These are phyloP conservation scores for Bombus cullumanus DNA, from an alignment of 1,140 invertebrate genomes.

Conservation along the genomic window DNA sequence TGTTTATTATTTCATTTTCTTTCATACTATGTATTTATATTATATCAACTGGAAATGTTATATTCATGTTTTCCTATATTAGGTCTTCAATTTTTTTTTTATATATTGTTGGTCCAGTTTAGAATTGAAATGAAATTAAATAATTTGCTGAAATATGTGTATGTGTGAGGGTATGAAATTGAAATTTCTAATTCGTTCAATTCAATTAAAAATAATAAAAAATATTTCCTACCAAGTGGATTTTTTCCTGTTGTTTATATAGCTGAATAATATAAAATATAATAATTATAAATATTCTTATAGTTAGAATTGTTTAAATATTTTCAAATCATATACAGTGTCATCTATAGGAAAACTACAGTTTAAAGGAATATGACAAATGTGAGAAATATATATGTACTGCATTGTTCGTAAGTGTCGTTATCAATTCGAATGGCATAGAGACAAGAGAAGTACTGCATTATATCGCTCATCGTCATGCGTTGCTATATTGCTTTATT, in stretches of 20 bases:
- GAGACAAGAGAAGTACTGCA: no score
- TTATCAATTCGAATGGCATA: no score
- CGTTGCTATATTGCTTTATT: no score
- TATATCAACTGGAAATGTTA: background rate
- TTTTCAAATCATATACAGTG: conserved; percentile 18
- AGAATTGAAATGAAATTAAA: background rate
- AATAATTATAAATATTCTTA: background rate
- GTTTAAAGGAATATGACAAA: background rate
- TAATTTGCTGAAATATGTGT: background rate
- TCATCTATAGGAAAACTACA: conserved; percentile 36
- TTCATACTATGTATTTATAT: background rate
- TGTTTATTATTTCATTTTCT: background rate
- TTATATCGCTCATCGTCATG: no score
- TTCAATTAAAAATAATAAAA: background rate
- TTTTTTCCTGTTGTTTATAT: background rate
- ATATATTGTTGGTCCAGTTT: background rate
- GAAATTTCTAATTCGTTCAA: background rate
- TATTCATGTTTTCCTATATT: conserved; percentile 39
- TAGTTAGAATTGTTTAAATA: background rate
- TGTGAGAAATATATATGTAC: background rate
- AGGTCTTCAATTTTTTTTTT: conserved; percentile 22
- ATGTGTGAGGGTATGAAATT: background rate
- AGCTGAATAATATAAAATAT: background rate
- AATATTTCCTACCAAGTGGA: background rate
- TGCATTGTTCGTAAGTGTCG: no score